Base-by-base conservation (phyloP, 92 coral and sea anemone genomes). In the Zoanthus sociatus region DNA sequence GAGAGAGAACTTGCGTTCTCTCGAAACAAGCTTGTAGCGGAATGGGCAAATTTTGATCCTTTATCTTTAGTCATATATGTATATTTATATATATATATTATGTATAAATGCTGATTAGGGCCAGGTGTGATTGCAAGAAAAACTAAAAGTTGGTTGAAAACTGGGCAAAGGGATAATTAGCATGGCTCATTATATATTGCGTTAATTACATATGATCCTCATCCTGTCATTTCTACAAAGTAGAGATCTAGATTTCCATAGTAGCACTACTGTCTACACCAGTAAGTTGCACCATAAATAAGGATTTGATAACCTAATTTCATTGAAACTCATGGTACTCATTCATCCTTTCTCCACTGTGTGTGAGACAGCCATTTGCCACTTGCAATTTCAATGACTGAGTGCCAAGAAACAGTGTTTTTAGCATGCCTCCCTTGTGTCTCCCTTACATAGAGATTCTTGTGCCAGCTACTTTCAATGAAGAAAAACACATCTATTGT, bases 331-430 rank as follows among this genome's bases (percentile, higher is more conserved):
- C 77, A 64, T 66, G 70, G 18, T 54, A 83, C 33, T 63, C 71
- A 70, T 20, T 21, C 76, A 14, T 82, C 18, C 78, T 78, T 86
- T 87, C 79, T 76, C 93, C 93, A 90, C 21, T 58, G 87, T 54
- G 87, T 13, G 74, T 51, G 72, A 37, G 68, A 50, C 47, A 68
- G 54, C 92, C 92, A 90, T 37, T 78, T 21, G 61, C 93, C 93
- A n/a, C 60, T 75, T 87, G 91, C 93, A 78, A 88, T 78, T 84
- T 91, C 93, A 72, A 88, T 47, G 47, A 83, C 84, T 66, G 93
- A 91, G 87, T 87, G 78, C 93, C 91, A 91, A 26, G 87, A 63
- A 71, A 91, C 91, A 78, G 91, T 88, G 75, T 91, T 91, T 71
- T 86, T 84, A 17, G 84, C 90, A 89, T 79, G 61, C 31, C 89